Percentiles rank a stretch among this genome's conserved stretches.
Evolutionary conservation across 2,888 invertebrate genomes (phyloP).

Genomic region (Plebejus melissa): DNA sequence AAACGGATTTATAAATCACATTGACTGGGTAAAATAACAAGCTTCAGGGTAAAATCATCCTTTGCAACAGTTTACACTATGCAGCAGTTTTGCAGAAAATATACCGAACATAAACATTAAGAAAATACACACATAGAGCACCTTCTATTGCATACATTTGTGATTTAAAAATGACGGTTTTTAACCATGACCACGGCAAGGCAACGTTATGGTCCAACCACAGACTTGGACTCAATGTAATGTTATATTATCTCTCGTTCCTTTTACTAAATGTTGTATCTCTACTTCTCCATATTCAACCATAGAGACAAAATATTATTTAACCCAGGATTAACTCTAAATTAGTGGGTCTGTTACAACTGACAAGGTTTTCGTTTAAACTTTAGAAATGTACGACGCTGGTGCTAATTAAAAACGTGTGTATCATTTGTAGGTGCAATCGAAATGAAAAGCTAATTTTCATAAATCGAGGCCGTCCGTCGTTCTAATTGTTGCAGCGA

Average conservation of each 20-base stretch:
- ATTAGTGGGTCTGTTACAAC: neutral
- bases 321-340: too few relatives aligned
- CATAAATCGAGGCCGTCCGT: neutral
- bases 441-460: conserved; percentile 1
- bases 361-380: neutral
- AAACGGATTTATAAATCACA: neutral
- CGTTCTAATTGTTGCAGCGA: neutral
- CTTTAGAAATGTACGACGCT: neutral
- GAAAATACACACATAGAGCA: too few relatives aligned
- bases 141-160: too few relatives aligned
- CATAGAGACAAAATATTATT: too few relatives aligned
- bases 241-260: too few relatives aligned
- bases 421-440: neutral
- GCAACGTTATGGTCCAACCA: neutral
- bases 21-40: too few relatives aligned
- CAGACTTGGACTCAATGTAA: too few relatives aligned
- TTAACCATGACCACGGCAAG: neutral
- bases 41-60: too few relatives aligned
- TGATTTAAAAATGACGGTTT: too few relatives aligned
- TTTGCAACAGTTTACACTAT: too few relatives aligned
- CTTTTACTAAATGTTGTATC: too few relatives aligned
- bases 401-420: neutral
- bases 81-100: neutral
- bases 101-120: neutral
- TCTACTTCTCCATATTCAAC: too few relatives aligned